These are phyloP conservation scores for Astyanax mexicanus DNA, from an alignment of 2,797 vertebrate genomes.

Conservation along the genomic window DNA sequence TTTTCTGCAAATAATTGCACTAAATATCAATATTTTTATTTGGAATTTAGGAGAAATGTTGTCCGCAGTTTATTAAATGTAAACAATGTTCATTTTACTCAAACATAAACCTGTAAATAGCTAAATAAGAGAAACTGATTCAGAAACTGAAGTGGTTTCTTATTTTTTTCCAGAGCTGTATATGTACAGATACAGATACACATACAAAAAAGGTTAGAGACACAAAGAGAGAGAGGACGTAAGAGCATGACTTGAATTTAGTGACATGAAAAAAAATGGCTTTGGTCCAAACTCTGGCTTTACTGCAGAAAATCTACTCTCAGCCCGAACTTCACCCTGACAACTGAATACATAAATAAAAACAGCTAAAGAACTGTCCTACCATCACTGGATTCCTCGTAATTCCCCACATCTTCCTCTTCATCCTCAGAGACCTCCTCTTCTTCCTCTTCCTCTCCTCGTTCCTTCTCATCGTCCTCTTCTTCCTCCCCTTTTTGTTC, in stretches of 20 bases:
- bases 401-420: constrained; percentile 51
- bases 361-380: not conserved
- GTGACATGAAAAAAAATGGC: not conserved
- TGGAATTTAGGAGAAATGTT: too few species aligned
- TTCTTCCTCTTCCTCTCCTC: constrained; percentile 66
- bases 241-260: not conserved
- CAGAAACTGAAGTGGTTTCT: too few species aligned
- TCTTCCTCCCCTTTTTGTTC: constrained; percentile 64
- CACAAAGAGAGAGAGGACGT: not conserved
- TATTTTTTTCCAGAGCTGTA: too few species aligned
- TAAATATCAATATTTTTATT: too few species aligned
- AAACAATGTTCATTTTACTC: too few species aligned
- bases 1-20: too few species aligned
- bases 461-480: constrained; percentile 53
- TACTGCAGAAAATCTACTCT: not conserved
- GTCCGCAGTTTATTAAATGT: too few species aligned
- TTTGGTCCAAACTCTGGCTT: constrained; percentile 1
- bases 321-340: not conserved
- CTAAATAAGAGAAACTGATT: too few species aligned
- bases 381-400: constrained; percentile 86
- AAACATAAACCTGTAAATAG: too few species aligned
- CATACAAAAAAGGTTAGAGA: not conserved
- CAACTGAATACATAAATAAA: not conserved
- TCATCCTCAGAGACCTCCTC: constrained; percentile 56
- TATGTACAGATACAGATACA: constrained; percentile 5